Evolutionary conservation across 2,113 vertebrate genomes (phyloP).

Genomic region (Alethe diademata): DNA sequence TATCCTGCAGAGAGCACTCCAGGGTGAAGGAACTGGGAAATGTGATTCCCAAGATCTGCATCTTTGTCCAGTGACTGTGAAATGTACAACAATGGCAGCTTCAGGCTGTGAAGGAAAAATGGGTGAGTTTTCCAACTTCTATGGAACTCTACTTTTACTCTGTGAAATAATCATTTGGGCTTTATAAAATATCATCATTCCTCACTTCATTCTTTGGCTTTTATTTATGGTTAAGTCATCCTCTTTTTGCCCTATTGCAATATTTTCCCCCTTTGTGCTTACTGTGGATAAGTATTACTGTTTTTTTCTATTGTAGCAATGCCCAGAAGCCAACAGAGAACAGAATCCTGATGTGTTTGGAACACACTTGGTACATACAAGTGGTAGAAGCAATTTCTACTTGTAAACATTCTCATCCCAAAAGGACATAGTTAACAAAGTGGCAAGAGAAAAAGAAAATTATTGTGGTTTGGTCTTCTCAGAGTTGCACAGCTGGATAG

Average conservation of each 20-base stretch:
- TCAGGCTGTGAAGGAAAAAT: not conserved
- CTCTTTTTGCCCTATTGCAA: not conserved
- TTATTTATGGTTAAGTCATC: not conserved
- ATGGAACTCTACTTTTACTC: not conserved
- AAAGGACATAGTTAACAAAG: not conserved
- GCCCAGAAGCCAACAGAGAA: not conserved
- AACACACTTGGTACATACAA: not conserved
- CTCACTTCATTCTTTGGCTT: not conserved
- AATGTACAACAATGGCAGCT: not conserved
- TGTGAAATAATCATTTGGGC: not conserved
- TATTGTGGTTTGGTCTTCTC: not conserved
- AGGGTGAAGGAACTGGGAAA: not conserved
- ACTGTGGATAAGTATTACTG: not conserved
- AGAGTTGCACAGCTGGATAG: not conserved
- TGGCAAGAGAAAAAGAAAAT: not conserved
- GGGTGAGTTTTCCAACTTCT: not conserved
- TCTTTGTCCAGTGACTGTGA: not conserved
- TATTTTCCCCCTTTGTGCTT: not conserved
- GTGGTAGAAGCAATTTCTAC: not conserved
- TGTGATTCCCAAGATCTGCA: not conserved
- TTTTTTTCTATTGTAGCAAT: not conserved
- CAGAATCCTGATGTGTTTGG: not conserved
- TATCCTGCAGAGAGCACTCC: not conserved
- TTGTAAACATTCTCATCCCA: not conserved
- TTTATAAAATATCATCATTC: not conserved